A percentile compares a stretch with the other conserved stretches of the same genome.
Conservation (phyloP, 2,888 invertebrate genomes). For the Phytoseiulus persimilis region DNA sequence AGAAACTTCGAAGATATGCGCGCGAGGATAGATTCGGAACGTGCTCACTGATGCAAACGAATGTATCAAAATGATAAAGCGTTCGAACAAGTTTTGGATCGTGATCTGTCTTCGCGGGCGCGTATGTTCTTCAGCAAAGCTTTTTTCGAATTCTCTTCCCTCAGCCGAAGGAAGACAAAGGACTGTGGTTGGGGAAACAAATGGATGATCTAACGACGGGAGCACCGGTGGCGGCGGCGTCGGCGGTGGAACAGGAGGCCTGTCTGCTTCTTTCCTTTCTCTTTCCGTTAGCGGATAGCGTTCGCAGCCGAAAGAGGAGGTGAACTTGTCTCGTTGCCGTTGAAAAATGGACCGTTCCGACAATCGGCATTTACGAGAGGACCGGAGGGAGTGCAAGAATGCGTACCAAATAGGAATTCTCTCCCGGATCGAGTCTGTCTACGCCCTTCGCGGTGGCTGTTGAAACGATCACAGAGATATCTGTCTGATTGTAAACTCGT, state of each 20-base stretch:
- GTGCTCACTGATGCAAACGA: neutral
- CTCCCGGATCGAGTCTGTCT: neutral
- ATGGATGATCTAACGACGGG: slow-evolving; percentile 5
- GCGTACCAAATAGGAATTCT: neutral
- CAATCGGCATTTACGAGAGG: neutral
- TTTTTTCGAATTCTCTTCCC: neutral
- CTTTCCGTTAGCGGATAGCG: neutral
- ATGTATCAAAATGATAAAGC: neutral
- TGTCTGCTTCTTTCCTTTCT: neutral
- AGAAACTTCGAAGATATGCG: neutral
- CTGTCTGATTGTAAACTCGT: no score
- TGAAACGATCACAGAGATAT: no score
- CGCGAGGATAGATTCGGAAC: neutral
- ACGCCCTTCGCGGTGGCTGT: neutral
- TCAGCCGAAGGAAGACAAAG: neutral
- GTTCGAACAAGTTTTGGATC: neutral
- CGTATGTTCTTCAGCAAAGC: neutral
- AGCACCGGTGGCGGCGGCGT: neutral
- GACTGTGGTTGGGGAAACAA: neutral
- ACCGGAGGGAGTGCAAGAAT: neutral
- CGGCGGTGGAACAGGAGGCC: neutral
- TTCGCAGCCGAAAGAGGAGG: neutral
- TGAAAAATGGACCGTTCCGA: neutral
- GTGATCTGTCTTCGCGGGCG: neutral
- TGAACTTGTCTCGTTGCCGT: neutral